Conservation (phyloP, 1,140 invertebrate species). For the Drosophila melanogaster region Release_6_plus_ISO1_MT NT_033779.5:174501-175000, state of each 20-base stretch:
- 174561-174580: conserved; percentile 18
- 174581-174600: conserved; percentile 20
- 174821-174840: too few relatives aligned
- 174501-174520: conserved; percentile 7
- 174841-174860: too few relatives aligned
- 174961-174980: too few relatives aligned
- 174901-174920: too few relatives aligned
- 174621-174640: conserved; percentile 15
- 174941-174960: too few relatives aligned
- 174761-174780: conserved; percentile 37
- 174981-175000: too few relatives aligned
- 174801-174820: too few relatives aligned
- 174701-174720: conserved; percentile 41
- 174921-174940: too few relatives aligned
- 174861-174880: too few relatives aligned
- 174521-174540: conserved; percentile 32
- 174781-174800: conserved; percentile 14
- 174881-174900: too few relatives aligned
- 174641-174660: conserved; percentile 37
- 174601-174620: conserved; percentile 13
- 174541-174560: conserved; percentile 56
- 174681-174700: conserved; percentile 74
- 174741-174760: conserved; percentile 14
- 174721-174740: conserved; percentile 31
- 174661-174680: conserved; percentile 58